Percentiles rank a stretch among this genome's conserved stretches.
Evolutionary conservation across 1,140 invertebrate genomes (phyloP).

Genomic region (Solen grandis): DNA sequence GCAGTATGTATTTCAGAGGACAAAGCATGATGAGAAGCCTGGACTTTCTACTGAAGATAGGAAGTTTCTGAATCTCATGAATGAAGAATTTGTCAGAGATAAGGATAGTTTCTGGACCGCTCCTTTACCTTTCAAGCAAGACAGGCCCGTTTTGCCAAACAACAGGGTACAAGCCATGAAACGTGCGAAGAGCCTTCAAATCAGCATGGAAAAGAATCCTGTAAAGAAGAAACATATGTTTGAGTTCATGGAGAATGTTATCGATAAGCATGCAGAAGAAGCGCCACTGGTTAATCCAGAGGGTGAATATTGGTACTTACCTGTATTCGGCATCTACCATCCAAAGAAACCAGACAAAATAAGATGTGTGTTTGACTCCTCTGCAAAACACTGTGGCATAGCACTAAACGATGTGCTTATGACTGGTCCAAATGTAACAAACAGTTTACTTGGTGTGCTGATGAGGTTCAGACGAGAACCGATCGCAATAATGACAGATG

Average conservation of each 20-base stretch:
- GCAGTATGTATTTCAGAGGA: not conserved
- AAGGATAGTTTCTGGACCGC: constrained; percentile 38
- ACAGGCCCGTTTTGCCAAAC: constrained; percentile 48
- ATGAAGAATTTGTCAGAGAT: constrained; percentile 31
- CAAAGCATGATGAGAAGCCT: not conserved
- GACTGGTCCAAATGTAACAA: constrained; percentile 77
- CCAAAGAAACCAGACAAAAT: constrained; percentile 54
- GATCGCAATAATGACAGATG: constrained; percentile 14
- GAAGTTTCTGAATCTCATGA: constrained; percentile 2
- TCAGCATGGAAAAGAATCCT: constrained; percentile 42
- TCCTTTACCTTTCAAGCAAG: constrained; percentile 53
- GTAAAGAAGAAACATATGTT: too few species aligned
- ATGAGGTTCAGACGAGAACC: constrained; percentile 21
- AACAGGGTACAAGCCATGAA: constrained; percentile 40
- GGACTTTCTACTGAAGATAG: constrained; percentile 1
- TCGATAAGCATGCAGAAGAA: constrained; percentile 51
- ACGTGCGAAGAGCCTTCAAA: constrained; percentile 29
- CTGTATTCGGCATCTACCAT: constrained; percentile 58
- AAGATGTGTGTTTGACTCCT: constrained; percentile 56
- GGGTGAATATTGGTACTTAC: constrained; percentile 57
- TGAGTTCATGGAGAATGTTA: too few species aligned
- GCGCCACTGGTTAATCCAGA: constrained; percentile 18
- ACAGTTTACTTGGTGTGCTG: constrained; percentile 19
- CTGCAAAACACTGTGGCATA: constrained; percentile 33
- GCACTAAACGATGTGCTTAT: constrained; percentile 58